Evolutionary conservation across 2,797 vertebrate genomes (phyloP).

Genomic region (Rhinophrynus dorsalis): DNA sequence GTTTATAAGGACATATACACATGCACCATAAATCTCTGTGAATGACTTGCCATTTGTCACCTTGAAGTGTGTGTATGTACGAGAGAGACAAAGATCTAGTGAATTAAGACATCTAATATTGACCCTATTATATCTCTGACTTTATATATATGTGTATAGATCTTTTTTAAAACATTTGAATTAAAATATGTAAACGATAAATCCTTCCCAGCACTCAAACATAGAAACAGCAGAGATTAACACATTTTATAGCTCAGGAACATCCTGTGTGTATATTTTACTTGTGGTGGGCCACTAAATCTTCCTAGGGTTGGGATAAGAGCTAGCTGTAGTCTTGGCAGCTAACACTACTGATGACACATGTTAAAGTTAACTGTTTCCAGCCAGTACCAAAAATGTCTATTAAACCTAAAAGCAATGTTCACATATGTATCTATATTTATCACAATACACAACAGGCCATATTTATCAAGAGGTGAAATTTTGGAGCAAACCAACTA

Average conservation of each 20-base stretch:
- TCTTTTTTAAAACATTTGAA: slow-evolving; percentile 7
- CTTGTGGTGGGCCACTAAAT: slow-evolving; percentile 10
- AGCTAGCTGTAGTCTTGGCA: background rate
- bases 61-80: too few relatives aligned
- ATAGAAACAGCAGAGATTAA: slow-evolving; percentile 2
- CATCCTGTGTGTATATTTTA: slow-evolving; percentile 27
- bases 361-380: background rate
- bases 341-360: background rate
- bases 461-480: too few relatives aligned
- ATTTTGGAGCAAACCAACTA: too few relatives aligned
- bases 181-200: slow-evolving; percentile 12
- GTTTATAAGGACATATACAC: too few relatives aligned
- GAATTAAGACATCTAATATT: too few relatives aligned
- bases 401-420: background rate
- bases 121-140: too few relatives aligned
- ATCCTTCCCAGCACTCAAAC: background rate
- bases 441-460: background rate
- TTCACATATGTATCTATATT: background rate
- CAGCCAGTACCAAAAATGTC: background rate
- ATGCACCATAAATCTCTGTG: too few relatives aligned
- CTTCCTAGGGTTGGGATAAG: background rate
- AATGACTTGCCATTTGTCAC: too few relatives aligned
- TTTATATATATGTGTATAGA: too few relatives aligned
- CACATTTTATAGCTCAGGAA: slow-evolving; percentile 8
- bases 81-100: too few relatives aligned